Percentiles rank a stretch among this genome's conserved stretches.
Evolutionary conservation across 2,888 invertebrate genomes (phyloP).

Genomic region (Acanthosepion lycidas): DNA sequence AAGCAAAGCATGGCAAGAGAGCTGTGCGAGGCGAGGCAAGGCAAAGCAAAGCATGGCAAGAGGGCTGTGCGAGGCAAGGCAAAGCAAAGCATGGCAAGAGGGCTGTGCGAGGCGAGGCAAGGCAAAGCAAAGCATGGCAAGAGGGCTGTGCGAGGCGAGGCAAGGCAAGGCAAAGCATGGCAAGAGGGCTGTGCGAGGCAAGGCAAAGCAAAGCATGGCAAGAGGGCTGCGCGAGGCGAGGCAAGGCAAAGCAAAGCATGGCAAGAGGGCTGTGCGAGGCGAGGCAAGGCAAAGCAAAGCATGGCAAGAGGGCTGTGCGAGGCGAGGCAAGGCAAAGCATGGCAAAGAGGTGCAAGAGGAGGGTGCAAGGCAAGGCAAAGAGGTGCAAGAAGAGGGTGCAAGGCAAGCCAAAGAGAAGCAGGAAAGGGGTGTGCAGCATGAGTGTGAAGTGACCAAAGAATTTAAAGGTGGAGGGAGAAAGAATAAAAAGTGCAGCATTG

Average conservation of each 20-base stretch:
- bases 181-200: too few species aligned
- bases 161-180: background rate
- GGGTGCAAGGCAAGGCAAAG: background rate
- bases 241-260: background rate
- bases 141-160: accelerated
- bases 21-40: accelerated
- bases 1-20: background rate
- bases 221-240: background rate
- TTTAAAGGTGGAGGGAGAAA: background rate
- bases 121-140: background rate
- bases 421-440: too few species aligned
- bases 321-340: background rate
- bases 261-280: accelerated
- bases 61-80: too few species aligned
- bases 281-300: background rate
- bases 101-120: background rate
- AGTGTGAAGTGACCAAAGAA: too few species aligned
- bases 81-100: background rate
- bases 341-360: accelerated
- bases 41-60: background rate
- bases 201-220: too few species aligned
- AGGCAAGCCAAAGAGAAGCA: too few species aligned
- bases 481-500: background rate
- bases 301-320: background rate
- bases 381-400: too few species aligned